These are phyloP conservation scores for Drosophila eugracilis DNA, from an alignment of 1,140 invertebrate species.

Conservation along the genomic window DNA sequence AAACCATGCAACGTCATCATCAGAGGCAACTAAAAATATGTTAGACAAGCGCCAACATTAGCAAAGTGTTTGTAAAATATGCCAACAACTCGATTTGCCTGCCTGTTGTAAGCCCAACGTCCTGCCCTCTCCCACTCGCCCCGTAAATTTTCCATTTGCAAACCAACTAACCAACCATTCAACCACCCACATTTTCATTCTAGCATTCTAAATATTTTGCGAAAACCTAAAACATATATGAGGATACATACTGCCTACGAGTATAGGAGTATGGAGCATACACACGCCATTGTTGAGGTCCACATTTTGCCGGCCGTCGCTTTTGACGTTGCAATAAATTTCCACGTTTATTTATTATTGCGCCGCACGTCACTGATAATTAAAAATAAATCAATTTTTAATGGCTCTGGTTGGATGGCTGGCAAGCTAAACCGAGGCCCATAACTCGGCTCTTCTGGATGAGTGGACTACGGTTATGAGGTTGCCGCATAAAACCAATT, in stretches of 20 bases:
- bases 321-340: slow-evolving; percentile 81
- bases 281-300: slow-evolving; percentile 63
- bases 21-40: slow-evolving; percentile 49
- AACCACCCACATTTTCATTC: slow-evolving; percentile 3
- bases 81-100: slow-evolving; percentile 38
- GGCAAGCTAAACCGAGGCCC: slow-evolving; percentile 31
- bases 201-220: slow-evolving; percentile 64
- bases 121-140: background rate
- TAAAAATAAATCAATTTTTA: slow-evolving; percentile 84
- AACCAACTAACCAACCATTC: background rate
- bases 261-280: too few relatives aligned
- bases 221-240: slow-evolving; percentile 20
- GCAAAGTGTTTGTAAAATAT: slow-evolving; percentile 67
- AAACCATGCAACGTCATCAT: slow-evolving; percentile 27
- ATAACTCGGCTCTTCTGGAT: slow-evolving; percentile 35
- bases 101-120: background rate
- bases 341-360: slow-evolving; percentile 80
- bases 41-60: slow-evolving; percentile 67
- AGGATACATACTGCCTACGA: background rate
- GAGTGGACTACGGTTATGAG: slow-evolving; percentile 46
- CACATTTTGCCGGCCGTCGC: slow-evolving; percentile 44
- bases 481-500: slow-evolving; percentile 64
- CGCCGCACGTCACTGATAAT: slow-evolving; percentile 81
- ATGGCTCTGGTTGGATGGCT: slow-evolving; percentile 51
- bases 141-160: too few relatives aligned